Percentiles rank a stretch among this genome's conserved stretches.
phyloP scores from a whole-genome alignment of 2,797 vertebrate genomes.

The Otus scops region DNA sequence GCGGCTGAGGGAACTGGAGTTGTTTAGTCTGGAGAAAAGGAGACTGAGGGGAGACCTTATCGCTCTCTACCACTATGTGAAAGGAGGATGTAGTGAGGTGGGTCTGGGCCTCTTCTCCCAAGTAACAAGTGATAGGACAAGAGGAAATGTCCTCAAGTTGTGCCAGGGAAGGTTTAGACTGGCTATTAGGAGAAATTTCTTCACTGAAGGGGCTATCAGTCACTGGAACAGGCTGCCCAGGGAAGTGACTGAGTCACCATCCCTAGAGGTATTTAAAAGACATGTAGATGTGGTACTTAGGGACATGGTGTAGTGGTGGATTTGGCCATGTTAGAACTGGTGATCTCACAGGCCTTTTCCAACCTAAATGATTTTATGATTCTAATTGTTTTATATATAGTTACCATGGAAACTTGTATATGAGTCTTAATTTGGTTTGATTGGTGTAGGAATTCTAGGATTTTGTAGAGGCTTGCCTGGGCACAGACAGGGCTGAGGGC shows the following conservation, averaged over 20 bases:
- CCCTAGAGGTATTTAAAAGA: neutral
- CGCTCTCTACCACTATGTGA: neutral
- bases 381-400: neutral
- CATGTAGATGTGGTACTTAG: neutral
- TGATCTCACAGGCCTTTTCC: neutral
- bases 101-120: neutral
- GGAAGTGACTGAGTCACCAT: neutral
- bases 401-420: neutral
- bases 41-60: neutral
- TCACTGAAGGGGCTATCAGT: no score
- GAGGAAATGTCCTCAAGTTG: neutral
- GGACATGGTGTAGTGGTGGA: neutral
- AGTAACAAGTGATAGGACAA: neutral
- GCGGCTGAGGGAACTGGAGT: neutral
- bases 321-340: neutral
- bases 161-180: neutral
- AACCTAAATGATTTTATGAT: neutral
- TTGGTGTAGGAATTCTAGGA: neutral
- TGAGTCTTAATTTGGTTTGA: neutral
- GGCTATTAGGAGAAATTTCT: neutral
- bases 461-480: neutral
- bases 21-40: neutral
- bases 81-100: neutral
- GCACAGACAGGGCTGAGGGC: neutral
- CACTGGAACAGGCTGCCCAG: neutral